Base-by-base conservation (phyloP, 2,797 vertebrate genomes). In the Pyrrhura leucotis region DNA sequence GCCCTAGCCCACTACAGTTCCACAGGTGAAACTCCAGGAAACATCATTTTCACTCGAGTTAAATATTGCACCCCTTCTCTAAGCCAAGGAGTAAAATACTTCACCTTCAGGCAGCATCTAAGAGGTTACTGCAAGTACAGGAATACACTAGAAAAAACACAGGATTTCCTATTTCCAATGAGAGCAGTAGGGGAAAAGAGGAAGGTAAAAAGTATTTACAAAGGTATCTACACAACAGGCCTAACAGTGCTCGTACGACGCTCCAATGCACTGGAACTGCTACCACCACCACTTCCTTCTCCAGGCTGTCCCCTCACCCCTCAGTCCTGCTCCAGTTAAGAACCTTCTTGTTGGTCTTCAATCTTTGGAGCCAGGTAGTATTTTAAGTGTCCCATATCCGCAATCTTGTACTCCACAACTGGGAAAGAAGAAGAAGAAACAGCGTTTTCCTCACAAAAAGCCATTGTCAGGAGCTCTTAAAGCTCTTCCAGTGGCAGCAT, bases 331-430 rank as follows among this genome's bases (percentile, higher is more conserved):
- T 51, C 73, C 29, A 33, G 22, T 95, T 98, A 98, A 76, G 98
- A 98, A 66, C 98, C 98, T 85, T 99, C 99, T 96, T 99, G 94
- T 5, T 96, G 99, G 86, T 99, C 99, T 89, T 98, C 98, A 0
- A 99, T 99, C 98, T 99, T 99, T 14, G 99, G 99, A 71, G 99
- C 99, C 98, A 99, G 97, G 96, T 99, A 99, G 91, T 99, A 99
- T 95, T 99, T 99, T 81, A 99, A 96, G 54, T 99, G 99, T 93
- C 99, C 99, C 99, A 99, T 99, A 82, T 99, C 99, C 4, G 99
- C 99, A 23, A 99, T 99, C 98, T 99, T 99, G 98, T 99, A 99
- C 95, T 99, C 99, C 94, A 99, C 99, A 97, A 99, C 99, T 99
- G 97, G 7, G 87, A 7, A 73, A 39, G 31, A 56, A 33, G 6